These are phyloP conservation scores for Ennomos fuscantarius DNA, from an alignment of 2,888 invertebrate species.

Conservation along the genomic window DNA sequence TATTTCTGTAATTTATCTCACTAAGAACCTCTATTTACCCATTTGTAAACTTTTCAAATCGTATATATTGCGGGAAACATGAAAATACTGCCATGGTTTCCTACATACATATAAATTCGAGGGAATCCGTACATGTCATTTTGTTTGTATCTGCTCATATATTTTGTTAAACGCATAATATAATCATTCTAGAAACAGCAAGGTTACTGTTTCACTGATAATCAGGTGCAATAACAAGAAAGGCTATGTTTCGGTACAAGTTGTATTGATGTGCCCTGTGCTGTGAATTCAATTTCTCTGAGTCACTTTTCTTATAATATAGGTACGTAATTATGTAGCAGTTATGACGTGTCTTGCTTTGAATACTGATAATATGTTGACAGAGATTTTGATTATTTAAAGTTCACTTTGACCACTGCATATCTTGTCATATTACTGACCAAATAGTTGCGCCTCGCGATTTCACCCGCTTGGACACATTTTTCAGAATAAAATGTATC, in stretches of 20 bases:
- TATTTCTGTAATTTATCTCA: conserved; percentile 30
- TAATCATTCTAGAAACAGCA: conserved; percentile 18
- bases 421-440: too few species aligned
- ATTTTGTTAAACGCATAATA: conserved; percentile 37
- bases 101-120: conserved; percentile 14
- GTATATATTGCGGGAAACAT: conserved; percentile 9
- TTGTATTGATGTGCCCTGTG: neutral
- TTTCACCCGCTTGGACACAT: too few species aligned
- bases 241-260: neutral
- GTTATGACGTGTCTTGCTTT: conserved; percentile 18
- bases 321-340: conserved; percentile 8
- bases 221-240: conserved; percentile 7
- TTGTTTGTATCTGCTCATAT: conserved; percentile 48
- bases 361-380: conserved; percentile 18
- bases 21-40: conserved; percentile 9
- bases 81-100: conserved; percentile 29
- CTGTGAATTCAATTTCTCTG: conserved; percentile 1
- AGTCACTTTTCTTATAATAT: conserved; percentile 24
- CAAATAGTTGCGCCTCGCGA: too few species aligned
- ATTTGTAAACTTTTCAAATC: conserved; percentile 8
- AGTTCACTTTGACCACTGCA: neutral
- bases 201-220: conserved; percentile 9
- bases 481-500: too few species aligned
- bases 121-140: conserved; percentile 40
- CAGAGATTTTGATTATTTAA: conserved; percentile 17